Evolutionary conservation across 1,140 invertebrate genomes (phyloP), one percentile per base, ranked within the genome.

Genomic region (Hydropsyche tenuis): DNA sequence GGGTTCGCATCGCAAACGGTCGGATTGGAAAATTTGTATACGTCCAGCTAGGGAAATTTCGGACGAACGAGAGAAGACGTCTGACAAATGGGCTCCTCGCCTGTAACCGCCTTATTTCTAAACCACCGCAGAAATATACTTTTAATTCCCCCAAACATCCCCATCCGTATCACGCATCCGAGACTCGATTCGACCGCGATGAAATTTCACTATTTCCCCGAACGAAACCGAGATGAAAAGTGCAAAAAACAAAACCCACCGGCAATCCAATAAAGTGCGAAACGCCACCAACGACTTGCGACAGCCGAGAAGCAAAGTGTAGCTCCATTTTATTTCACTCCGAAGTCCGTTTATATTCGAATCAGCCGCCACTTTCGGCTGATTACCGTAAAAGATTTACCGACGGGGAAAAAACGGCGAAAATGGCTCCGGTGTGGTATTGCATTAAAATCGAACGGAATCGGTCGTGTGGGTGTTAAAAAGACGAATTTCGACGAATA

Each of bases 1-100:
- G n/a, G 48, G 48, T 18, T 18, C 20, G n/a, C 48, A 53, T 53
- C n/a, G 48, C 48, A 18, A 18, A 18, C 16, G 30, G 16, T 53
- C 48, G n/a, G 48, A 53, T 53, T 53, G 48, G 48, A 53, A 53
- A 53, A 53, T 53, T 53, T 53, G 48, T 53, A 53, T 53, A 53
- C 48, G 48, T 53, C 48, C 48, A 7, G 7, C 7, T 14, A 14
- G 7, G 48, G 48, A 53, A 53, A 53, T 53, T 53, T 53, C 48
- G 48, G 48, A 53, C 48, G 48, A 20, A 18, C 48, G 48, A 53
- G 20, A 16, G 16, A 53, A 3, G 48, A 5, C 48, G 48, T 53
- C 20, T 53, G 48, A 53, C 20, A 53, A 53, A 53, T 53, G 30
- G 30, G 30, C 30, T 37, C 30, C n/a, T n/a, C 9, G 30, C 30